These are phyloP conservation scores for Florisuga fusca DNA, from an alignment of 2,797 vertebrate genomes.

Conservation along the genomic window DNA sequence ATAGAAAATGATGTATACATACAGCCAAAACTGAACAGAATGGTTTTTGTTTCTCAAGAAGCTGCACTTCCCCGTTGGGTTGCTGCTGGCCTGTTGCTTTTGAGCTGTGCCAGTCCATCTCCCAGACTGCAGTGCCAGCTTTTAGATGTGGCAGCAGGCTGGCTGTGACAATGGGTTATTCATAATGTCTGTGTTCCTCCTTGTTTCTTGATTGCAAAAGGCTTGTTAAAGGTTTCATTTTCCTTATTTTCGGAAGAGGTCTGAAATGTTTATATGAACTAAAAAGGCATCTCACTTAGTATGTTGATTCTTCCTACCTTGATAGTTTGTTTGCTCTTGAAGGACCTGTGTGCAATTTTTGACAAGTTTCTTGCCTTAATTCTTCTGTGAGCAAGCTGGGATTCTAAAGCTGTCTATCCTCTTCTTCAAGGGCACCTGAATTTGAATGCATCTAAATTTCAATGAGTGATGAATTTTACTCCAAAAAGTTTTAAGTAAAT, in stretches of 20 bases:
- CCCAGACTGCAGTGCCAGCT: background rate
- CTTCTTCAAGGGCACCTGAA: background rate
- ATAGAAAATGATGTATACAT: background rate
- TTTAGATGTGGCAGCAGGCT: background rate
- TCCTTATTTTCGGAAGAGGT: background rate
- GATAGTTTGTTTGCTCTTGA: background rate
- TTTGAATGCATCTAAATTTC: background rate
- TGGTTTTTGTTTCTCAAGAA: background rate
- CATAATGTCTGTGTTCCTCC: background rate
- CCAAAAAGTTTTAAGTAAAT: background rate
- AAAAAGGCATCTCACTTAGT: background rate
- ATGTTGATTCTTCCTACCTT: background rate
- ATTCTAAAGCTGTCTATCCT: background rate
- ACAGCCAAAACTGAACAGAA: background rate
- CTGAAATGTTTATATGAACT: background rate
- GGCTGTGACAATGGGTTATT: constrained; percentile 26
- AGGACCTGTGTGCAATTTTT: background rate
- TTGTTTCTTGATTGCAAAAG: constrained; percentile 10
- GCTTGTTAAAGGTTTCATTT: constrained; percentile 1
- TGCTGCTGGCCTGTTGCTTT: constrained; percentile 19
- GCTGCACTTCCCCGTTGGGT: background rate
- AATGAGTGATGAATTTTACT: background rate
- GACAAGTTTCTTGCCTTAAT: background rate
- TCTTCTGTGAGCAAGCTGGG: background rate
- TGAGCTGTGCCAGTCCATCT: background rate